Evolutionary conservation across 2,797 vertebrate genomes (phyloP), one percentile per base, ranked within the genome.

Genomic region (Yasuhikotakia modesta): DNA sequence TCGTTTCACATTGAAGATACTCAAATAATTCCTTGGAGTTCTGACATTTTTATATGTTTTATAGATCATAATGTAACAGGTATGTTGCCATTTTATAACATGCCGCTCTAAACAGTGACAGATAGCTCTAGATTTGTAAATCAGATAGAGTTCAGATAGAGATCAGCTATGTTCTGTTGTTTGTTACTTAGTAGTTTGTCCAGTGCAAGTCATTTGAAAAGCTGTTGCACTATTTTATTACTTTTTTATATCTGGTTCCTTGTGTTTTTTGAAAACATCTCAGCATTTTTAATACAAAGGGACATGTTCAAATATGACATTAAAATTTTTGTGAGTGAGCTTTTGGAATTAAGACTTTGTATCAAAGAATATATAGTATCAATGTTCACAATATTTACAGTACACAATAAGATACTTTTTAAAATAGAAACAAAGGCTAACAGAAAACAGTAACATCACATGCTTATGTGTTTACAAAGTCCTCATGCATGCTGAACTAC

Each of bases 161-260:
- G 79, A 60, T 66, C 65, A 24, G 39, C 72, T 53, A n/a, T 70
- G 70, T 78, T 87, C 77, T 81, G 82, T 86, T 87, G 85, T 84
- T 83, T 81, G 91, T 92, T 88, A 85, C 90, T 91, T 90, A 92
- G 92, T 92, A 91, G 90, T 92, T 91, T 81, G 84, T 85, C 80
- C 58, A 83, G 83, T 86, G 86, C 82, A 86, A 82, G 84, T 89
- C 87, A 86, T 90, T 91, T 88, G 87, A 88, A 87, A 85, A 81
- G 81, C 69, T 87, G 87, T 88, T 92, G 87, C 89, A 92, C 90
- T 93, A 93, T 93, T 94, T 94, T 94, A 93, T 91, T 92, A 93
- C 91, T 91, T 93, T 50, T 93, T 92, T 92, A 92, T 92, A 79
- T 85, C 86, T 87, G 82, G 81, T 75, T 58, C 85, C 86, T 84